phyloP scores from a whole-genome alignment of 2,113 vertebrate species.

The Nyctereutes procyonoides region DNA sequence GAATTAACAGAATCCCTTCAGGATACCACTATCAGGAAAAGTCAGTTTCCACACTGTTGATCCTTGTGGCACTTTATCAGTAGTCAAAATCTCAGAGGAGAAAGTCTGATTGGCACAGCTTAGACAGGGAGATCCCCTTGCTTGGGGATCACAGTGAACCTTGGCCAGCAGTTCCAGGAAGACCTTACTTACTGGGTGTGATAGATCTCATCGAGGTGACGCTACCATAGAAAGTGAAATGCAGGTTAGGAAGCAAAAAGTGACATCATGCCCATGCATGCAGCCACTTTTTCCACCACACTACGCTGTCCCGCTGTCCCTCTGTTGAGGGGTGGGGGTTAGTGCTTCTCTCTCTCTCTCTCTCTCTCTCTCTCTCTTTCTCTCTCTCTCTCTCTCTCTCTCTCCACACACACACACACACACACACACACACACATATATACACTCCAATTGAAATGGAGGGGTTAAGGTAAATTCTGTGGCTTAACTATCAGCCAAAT shows the following conservation, averaged over 20 bases:
- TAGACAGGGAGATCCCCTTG: neutral
- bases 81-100: neutral
- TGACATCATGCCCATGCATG: neutral
- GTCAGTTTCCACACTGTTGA: neutral
- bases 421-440: neutral
- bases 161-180: neutral
- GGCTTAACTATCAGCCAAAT: slow-evolving; percentile 88
- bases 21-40: neutral
- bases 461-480: slow-evolving; percentile 83
- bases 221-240: neutral
- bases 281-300: neutral
- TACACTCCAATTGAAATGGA: slow-evolving; percentile 61
- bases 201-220: neutral
- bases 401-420: neutral
- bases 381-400: no score
- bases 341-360: neutral
- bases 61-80: neutral
- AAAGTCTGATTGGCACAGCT: neutral
- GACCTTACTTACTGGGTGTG: neutral
- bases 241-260: neutral
- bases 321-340: neutral
- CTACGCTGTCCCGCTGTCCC: neutral
- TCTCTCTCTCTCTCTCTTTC: neutral
- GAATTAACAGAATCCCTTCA: neutral
- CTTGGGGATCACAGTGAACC: neutral